Evolutionary conservation across 2,113 vertebrate genomes (phyloP).

Genomic region (Myotis brandtii): DNA sequence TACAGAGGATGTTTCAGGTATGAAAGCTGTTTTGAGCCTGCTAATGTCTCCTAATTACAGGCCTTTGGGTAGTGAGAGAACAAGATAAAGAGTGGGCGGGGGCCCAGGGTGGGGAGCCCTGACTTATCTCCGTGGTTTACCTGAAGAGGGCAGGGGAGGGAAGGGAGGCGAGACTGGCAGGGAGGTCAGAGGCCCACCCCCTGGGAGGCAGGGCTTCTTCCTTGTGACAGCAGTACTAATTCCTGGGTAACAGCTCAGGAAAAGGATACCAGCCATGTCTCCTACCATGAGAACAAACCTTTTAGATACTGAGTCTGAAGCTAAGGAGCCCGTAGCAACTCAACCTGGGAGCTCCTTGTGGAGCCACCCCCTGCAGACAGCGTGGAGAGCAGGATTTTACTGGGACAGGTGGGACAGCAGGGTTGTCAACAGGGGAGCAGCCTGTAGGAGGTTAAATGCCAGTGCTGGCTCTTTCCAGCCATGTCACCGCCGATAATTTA

Average conservation of each 20-base stretch:
- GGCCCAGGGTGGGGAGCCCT: conserved; percentile 59
- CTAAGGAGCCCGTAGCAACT: background rate
- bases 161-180: background rate
- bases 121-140: conserved; percentile 58
- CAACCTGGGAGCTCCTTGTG: background rate
- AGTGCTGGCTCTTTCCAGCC: too few relatives aligned
- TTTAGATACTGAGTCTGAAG: background rate
- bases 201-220: background rate
- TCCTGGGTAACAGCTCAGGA: conserved; percentile 10
- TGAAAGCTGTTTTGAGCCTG: conserved; percentile 90
- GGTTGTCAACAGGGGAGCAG: background rate
- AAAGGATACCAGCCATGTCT: background rate
- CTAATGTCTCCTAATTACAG: conserved; percentile 92
- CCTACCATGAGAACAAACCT: background rate
- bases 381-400: background rate
- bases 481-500: background rate
- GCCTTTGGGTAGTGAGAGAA: conserved; percentile 85
- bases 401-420: background rate
- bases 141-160: conserved; percentile 16
- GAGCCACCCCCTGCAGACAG: background rate
- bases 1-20: conserved; percentile 90
- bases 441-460: background rate
- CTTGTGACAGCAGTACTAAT: conserved; percentile 5
- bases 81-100: conserved; percentile 81
- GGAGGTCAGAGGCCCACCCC: background rate